Conservation (phyloP, 2,113 vertebrate genomes). For the Piaya cayana region DNA sequence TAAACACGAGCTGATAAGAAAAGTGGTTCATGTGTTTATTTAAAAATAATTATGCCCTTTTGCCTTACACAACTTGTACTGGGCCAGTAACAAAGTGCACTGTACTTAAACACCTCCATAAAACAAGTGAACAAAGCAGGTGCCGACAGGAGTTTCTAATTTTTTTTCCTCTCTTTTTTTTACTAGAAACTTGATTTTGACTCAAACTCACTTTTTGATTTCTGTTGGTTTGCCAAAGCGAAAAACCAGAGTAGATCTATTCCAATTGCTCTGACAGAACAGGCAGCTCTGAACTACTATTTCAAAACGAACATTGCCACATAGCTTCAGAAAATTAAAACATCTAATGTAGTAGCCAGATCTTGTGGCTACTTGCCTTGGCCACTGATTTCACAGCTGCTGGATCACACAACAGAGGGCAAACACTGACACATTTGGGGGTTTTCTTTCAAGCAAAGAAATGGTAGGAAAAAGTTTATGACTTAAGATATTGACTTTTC, state of each 20-base stretch:
- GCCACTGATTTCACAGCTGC: neutral
- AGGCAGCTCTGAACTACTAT: neutral
- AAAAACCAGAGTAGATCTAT: neutral
- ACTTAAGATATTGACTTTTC: neutral
- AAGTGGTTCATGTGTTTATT: neutral
- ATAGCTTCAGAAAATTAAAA: neutral
- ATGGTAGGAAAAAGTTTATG: neutral
- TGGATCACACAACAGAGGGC: neutral
- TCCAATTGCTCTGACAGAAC: neutral
- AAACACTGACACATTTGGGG: neutral
- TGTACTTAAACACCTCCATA: neutral
- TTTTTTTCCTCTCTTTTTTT: neutral
- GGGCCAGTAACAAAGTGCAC: neutral
- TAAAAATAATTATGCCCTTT: neutral
- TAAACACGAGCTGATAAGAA: neutral
- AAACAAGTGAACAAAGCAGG: neutral
- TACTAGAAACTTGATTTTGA: neutral
- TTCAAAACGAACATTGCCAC: neutral
- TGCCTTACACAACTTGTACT: neutral
- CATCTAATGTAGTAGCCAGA: neutral
- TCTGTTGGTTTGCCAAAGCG: neutral
- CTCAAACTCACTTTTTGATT: neutral
- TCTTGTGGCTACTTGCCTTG: neutral
- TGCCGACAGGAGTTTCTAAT: neutral
- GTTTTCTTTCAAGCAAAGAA: neutral